Conservation (phyloP, 2,797 vertebrate genomes). For the Hyperoplus immaculatus region DNA sequence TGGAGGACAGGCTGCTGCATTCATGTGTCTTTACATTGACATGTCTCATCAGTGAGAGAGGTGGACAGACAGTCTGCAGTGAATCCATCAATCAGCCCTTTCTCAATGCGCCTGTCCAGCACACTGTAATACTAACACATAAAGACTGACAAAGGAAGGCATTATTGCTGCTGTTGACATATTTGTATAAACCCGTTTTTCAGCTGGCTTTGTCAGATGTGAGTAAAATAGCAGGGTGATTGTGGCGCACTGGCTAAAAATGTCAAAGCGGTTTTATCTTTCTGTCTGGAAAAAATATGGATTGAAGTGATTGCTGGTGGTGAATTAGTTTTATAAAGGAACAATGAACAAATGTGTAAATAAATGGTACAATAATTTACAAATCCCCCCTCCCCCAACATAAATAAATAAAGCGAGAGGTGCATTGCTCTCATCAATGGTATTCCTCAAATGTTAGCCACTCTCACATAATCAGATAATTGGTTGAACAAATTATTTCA, state of each 20-base stretch:
- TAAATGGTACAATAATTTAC: neutral
- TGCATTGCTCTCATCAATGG: slow-evolving; percentile 13
- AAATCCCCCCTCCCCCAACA: neutral
- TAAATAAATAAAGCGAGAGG: neutral
- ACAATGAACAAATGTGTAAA: neutral
- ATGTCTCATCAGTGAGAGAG: slow-evolving; percentile 78
- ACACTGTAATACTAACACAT: slow-evolving; percentile 60
- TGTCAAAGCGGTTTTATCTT: slow-evolving; percentile 31
- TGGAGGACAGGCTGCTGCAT: slow-evolving; percentile 82
- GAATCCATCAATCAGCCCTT: slow-evolving; percentile 78
- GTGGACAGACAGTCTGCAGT: slow-evolving; percentile 71
- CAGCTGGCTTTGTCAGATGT: slow-evolving; percentile 38
- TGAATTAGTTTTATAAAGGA: slow-evolving; percentile 9
- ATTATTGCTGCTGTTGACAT: slow-evolving; percentile 66
- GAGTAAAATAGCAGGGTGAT: slow-evolving; percentile 45
- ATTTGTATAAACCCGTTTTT: slow-evolving; percentile 51
- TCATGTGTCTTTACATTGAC: slow-evolving; percentile 84
- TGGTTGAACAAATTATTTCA: slow-evolving; percentile 25
- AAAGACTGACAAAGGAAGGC: slow-evolving; percentile 55
- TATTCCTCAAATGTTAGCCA: slow-evolving; percentile 43
- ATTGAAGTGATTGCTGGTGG: slow-evolving; percentile 12
- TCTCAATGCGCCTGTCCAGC: slow-evolving; percentile 59
- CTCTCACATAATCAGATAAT: slow-evolving; percentile 51
- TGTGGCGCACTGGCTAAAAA: slow-evolving; percentile 30
- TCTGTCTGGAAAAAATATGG: neutral